phyloP scores from a whole-genome alignment of 2,888 invertebrate species.

The Philonicus albiceps region DNA sequence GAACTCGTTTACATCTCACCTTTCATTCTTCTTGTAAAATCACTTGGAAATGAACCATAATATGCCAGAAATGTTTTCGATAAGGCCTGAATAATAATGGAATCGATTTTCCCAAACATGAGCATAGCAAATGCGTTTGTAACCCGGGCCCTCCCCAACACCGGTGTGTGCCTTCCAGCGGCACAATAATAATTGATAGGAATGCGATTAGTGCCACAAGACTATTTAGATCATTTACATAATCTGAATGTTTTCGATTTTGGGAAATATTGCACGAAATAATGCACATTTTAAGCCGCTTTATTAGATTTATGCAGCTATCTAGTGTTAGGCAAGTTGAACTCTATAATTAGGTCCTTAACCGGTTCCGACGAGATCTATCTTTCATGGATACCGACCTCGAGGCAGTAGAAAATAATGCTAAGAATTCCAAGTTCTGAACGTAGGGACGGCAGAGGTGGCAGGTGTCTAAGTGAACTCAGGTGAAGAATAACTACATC shows the following conservation, averaged over 20 bases:
- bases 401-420: neutral
- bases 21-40: slow-evolving; percentile 24
- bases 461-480: neutral
- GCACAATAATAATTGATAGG: slow-evolving; percentile 5
- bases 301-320: neutral
- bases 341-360: neutral
- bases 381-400: neutral
- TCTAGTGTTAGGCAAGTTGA: neutral
- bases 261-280: neutral
- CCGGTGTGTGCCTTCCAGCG: neutral
- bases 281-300: neutral
- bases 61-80: slow-evolving; percentile 6
- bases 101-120: slow-evolving; percentile 15
- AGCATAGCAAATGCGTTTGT: neutral
- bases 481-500: neutral
- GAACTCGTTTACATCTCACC: slow-evolving; percentile 13
- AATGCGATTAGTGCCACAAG: slow-evolving; percentile 23
- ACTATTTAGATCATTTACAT: neutral
- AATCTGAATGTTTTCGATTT: slow-evolving; percentile 21
- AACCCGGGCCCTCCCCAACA: neutral
- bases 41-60: slow-evolving; percentile 16
- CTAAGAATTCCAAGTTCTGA: neutral
- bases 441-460: neutral
- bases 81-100: slow-evolving; percentile 14
- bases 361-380: neutral